A percentile compares a stretch with the other conserved stretches of the same genome.
Conservation (phyloP, 2,888 invertebrate species). For the Caenorhabditis sp. region DNA sequence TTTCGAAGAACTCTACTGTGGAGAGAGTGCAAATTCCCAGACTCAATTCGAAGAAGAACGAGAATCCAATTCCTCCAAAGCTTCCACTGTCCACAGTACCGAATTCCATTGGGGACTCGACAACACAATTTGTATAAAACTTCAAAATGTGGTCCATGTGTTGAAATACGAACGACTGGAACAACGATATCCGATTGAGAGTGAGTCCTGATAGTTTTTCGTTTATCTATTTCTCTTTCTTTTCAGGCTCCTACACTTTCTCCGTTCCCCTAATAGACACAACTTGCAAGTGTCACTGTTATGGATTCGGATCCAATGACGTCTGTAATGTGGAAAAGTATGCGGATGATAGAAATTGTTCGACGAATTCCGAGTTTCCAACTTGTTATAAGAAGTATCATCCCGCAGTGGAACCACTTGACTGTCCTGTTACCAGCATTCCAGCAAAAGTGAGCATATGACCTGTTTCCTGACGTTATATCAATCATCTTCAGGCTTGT, state of each 20-base stretch:
- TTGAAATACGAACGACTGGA: conserved; percentile 63
- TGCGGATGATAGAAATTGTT: conserved; percentile 63
- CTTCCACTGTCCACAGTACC: conserved; percentile 53
- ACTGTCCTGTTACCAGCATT: conserved; percentile 60
- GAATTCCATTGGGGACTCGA: conserved; percentile 63
- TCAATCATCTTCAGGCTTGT: conserved; percentile 40
- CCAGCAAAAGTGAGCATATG: conserved; percentile 48
- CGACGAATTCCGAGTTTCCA: conserved; percentile 51
- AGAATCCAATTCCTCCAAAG: conserved; percentile 57
- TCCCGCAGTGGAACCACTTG: conserved; percentile 54
- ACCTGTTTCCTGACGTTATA: background rate
- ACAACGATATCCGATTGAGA: conserved; percentile 64
- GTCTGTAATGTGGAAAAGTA: conserved; percentile 63
- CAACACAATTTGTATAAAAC: conserved; percentile 62
- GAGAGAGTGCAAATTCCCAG: conserved; percentile 64
- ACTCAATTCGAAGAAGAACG: conserved; percentile 61
- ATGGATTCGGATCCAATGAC: conserved; percentile 54
- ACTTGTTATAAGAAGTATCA: conserved; percentile 67
- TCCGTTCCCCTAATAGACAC: conserved; percentile 64
- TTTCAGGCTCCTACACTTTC: conserved; percentile 62
- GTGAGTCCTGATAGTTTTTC: conserved; percentile 16
- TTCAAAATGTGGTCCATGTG: conserved; percentile 65
- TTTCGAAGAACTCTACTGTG: conserved; percentile 61
- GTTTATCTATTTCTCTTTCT: background rate
- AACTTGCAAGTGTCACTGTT: conserved; percentile 64